Percentiles rank a stretch among this genome's conserved stretches.
Conservation (phyloP, 2,888 invertebrate genomes). For the Invenusta paracnida region DNA sequence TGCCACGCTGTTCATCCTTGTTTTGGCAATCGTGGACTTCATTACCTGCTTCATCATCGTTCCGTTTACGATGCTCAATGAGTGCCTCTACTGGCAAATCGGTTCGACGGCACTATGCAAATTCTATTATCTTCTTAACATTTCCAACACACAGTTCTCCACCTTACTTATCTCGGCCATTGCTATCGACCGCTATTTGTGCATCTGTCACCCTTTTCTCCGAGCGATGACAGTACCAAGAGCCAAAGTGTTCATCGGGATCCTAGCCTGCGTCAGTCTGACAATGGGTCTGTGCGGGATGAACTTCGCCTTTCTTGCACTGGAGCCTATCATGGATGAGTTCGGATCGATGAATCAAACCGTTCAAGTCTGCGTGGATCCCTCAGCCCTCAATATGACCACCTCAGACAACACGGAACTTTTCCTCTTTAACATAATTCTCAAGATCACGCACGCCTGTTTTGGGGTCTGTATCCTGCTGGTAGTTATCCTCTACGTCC, state of each 20-base stretch:
- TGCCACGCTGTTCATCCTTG: slow-evolving; percentile 42
- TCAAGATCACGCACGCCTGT: slow-evolving; percentile 54
- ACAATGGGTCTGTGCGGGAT: neutral
- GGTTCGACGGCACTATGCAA: slow-evolving; percentile 19
- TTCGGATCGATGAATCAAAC: neutral
- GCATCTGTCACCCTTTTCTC: slow-evolving; percentile 54
- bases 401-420: neutral
- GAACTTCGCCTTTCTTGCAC: neutral
- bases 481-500: slow-evolving; percentile 55
- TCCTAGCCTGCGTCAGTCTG: neutral
- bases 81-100: slow-evolving; percentile 35
- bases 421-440: slow-evolving; percentile 40
- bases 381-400: neutral
- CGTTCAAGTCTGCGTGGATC: neutral
- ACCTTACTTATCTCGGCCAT: slow-evolving; percentile 55
- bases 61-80: slow-evolving; percentile 44
- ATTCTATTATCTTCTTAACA: slow-evolving; percentile 52
- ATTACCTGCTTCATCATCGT: slow-evolving; percentile 43
- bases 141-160: slow-evolving; percentile 54
- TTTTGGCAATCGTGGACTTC: slow-evolving; percentile 40
- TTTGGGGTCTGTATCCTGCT: slow-evolving; percentile 55
- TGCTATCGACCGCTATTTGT: slow-evolving; percentile 54
- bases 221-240: slow-evolving; percentile 53
- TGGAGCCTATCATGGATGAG: neutral
- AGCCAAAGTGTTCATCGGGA: slow-evolving; percentile 46